phyloP scores from a whole-genome alignment of 1,140 invertebrate species.

The Trinorchestia longiramus region DNA sequence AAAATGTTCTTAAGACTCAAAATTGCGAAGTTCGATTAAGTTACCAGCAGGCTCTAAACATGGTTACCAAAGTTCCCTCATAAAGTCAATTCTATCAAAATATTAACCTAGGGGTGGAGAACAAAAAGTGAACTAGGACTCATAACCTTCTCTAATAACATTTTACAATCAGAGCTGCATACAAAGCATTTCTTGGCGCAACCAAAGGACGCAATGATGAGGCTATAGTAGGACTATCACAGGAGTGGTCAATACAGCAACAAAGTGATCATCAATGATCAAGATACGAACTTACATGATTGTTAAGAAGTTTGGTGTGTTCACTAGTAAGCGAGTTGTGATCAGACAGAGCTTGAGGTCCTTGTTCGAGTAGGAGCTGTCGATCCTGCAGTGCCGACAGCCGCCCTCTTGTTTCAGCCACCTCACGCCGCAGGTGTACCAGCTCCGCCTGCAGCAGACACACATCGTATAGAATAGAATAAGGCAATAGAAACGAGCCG shows the following conservation, averaged over 20 bases:
- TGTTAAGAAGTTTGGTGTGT: background rate
- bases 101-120: too few relatives aligned
- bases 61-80: too few relatives aligned
- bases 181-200: background rate
- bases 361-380: background rate
- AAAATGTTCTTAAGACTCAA: too few relatives aligned
- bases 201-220: background rate
- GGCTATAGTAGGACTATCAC: background rate
- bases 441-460: background rate
- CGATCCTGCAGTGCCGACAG: background rate
- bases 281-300: background rate
- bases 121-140: too few relatives aligned
- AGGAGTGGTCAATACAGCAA: background rate
- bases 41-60: too few relatives aligned
- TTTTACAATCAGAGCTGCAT: background rate
- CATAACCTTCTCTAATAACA: background rate
- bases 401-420: background rate
- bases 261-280: background rate
- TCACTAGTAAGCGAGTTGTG: background rate
- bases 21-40: too few relatives aligned
- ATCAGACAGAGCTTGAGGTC: background rate
- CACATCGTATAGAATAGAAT: too few relatives aligned
- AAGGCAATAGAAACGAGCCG: too few relatives aligned
- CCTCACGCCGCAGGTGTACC: constrained; percentile 12
- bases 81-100: too few relatives aligned